Conservation (phyloP, 2,113 vertebrate species). For the Heptranchias perlo region DNA sequence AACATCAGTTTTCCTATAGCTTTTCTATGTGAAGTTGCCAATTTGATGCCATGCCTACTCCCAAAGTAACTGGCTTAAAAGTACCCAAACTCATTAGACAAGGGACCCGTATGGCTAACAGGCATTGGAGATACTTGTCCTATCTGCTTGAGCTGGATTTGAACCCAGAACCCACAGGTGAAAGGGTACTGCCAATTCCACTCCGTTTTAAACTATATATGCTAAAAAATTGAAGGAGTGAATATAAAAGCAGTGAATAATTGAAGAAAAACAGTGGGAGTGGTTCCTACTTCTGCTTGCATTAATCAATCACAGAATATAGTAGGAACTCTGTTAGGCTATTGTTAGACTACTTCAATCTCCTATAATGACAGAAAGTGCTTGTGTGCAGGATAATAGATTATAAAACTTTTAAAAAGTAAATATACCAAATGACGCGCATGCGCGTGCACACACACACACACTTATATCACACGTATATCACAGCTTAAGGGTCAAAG, state of each 20-base stretch:
- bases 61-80: neutral
- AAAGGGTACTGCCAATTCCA: neutral
- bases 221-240: neutral
- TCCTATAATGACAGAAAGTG: neutral
- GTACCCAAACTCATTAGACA: neutral
- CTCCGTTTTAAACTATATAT: neutral
- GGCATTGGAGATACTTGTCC: neutral
- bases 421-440: neutral
- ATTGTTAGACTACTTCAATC: neutral
- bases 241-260: neutral
- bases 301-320: neutral
- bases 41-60: neutral
- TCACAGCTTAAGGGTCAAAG: neutral
- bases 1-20: neutral
- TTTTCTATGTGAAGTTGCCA: neutral
- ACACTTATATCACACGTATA: neutral
- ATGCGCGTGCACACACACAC: neutral
- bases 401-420: neutral
- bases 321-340: neutral
- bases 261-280: neutral
- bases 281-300: neutral
- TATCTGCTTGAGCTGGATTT: neutral
- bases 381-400: neutral
- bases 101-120: neutral
- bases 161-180: neutral